Evolutionary conservation across 2,888 invertebrate species (phyloP).

Genomic region (Entomobrya multifasciata): DNA sequence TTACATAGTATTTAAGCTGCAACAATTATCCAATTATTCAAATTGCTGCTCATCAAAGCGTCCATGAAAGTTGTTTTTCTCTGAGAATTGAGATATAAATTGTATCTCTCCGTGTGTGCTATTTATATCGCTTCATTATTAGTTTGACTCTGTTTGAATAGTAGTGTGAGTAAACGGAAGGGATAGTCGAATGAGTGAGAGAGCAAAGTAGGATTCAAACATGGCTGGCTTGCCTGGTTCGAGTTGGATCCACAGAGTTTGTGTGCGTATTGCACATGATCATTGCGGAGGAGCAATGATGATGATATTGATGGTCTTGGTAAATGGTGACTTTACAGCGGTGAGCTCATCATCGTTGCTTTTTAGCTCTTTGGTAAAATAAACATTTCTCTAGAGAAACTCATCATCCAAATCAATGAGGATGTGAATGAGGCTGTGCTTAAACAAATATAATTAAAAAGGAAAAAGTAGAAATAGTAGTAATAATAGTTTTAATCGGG

Average conservation of each 20-base stretch:
- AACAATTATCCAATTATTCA: conserved; percentile 78
- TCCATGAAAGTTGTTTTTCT: conserved; percentile 31
- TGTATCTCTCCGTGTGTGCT: background rate
- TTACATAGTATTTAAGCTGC: background rate
- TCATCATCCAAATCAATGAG: too few species aligned
- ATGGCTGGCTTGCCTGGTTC: conserved; percentile 28
- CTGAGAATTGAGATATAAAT: background rate
- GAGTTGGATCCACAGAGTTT: background rate
- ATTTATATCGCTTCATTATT: background rate
- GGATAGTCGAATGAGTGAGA: background rate
- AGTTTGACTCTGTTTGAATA: too few species aligned
- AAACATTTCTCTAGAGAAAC: too few species aligned
- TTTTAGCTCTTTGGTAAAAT: too few species aligned
- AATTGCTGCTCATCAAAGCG: conserved; percentile 73
- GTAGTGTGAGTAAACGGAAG: background rate
- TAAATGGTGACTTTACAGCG: too few species aligned
- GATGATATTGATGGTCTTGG: conserved; percentile 16
- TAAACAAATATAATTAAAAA: too few species aligned
- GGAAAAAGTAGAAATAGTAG: too few species aligned
- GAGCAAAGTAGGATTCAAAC: conserved; percentile 15
- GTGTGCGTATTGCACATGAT: conserved; percentile 12
- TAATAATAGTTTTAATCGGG: too few species aligned
- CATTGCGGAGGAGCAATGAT: background rate
- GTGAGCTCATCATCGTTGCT: too few species aligned
- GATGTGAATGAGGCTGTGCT: too few species aligned